Base-by-base conservation (phyloP, 2,797 vertebrate species). In the Enteromius treurensis region DNA sequence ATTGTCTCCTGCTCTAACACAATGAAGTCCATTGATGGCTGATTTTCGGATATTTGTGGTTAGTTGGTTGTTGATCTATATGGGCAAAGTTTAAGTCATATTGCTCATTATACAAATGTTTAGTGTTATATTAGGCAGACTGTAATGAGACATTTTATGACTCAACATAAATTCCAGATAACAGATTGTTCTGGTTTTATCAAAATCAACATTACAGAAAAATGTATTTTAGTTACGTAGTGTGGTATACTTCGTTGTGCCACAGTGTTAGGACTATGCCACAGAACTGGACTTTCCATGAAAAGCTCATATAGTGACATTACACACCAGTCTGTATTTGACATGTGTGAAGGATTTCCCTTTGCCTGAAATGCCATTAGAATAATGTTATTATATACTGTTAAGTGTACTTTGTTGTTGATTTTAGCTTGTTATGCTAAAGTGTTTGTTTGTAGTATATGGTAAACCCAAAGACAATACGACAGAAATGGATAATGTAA, bases 1-100 rank as follows among this genome's bases (percentile, higher is more conserved):
- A 87, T 92, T 91, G 89, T 81, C 86, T 88, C 93, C 92, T 88
- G 90, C 83, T 83, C 58, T 84, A 45, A 26, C 82, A 91, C 90
- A 91, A 90, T 90, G 85, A 79, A 79, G 88, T 81, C 87, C 82
- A 89, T 90, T 90, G 89, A 90, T 80, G 88, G 86, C 80, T 85
- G 84, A 58, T 86, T 80, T 80, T 89, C 1, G 6, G 15, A 65
- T 65, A 26, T 60, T 65, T 89, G 89, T 79, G 81, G 83, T 90
- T 90, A 90, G 89, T 87, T 87, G 85, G 86, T 88, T 84, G 89
- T 81, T 83, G 84, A 85, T 86, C 77, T 88, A 88, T 88, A 92
- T 51, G 88, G 80, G 85, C 85, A 17, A 29, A 83, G 81, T 76
- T 47, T 55, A 84, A 81, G 88, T 86, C 89, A 85, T 91, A 81